Evolutionary conservation across 1,140 invertebrate genomes (phyloP).

Genomic region (Subanguina moxae): DNA sequence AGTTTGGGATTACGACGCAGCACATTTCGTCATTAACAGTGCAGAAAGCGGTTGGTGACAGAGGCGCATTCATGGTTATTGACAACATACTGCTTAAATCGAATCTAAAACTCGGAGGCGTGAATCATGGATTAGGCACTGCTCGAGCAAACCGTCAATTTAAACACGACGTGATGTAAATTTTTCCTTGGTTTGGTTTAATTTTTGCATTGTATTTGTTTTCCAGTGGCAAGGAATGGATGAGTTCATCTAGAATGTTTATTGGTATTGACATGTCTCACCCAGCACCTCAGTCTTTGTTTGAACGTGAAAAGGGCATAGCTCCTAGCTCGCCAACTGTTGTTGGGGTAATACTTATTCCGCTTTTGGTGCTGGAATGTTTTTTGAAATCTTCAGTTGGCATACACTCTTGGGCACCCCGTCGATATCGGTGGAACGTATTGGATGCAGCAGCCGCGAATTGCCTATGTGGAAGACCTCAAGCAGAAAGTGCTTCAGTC

Average conservation of each 20-base stretch:
- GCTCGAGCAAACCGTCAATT: conserved; percentile 4
- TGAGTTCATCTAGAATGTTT: conserved; percentile 10
- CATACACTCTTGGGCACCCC: conserved; percentile 12
- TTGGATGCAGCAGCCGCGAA: conserved; percentile 13
- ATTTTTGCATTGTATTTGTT: neutral
- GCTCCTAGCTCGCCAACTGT: conserved; percentile 6
- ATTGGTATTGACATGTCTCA: conserved; percentile 15
- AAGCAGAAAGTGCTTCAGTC: neutral
- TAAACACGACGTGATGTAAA: conserved; percentile 7
- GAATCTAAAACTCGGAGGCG: conserved; percentile 14
- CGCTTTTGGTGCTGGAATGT: too few species aligned
- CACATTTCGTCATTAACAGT: conserved; percentile 13
- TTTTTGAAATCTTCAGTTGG: conserved; percentile 14
- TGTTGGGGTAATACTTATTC: conserved; percentile 11
- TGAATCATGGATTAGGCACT: conserved; percentile 11
- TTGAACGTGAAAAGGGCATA: neutral
- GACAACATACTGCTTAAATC: conserved; percentile 18
- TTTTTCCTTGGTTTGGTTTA: neutral
- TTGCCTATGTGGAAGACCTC: conserved; percentile 10
- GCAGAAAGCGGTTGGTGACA: conserved; percentile 6
- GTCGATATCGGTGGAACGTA: conserved; percentile 12
- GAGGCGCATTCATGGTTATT: conserved; percentile 14
- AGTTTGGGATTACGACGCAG: conserved; percentile 15
- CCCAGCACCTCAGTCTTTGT: conserved; percentile 10
- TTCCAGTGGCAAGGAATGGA: conserved; percentile 9